Evolutionary conservation across 2,888 invertebrate genomes (phyloP).

Genomic region (Carpatolechia fugitivella): DNA sequence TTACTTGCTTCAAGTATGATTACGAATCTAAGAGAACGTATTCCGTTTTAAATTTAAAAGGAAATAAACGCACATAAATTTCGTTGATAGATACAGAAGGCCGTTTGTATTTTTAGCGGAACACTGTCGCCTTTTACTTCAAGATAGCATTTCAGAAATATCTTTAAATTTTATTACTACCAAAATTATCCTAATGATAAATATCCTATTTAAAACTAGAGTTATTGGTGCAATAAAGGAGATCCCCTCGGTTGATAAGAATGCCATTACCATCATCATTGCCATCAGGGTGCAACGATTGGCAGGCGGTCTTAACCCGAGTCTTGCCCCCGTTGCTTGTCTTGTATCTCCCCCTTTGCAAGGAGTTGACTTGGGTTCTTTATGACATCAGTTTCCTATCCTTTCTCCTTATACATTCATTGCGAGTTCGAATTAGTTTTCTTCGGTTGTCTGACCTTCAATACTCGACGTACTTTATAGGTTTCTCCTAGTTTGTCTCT

Average conservation of each 20-base stretch:
- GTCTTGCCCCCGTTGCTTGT: background rate
- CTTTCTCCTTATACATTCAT: background rate
- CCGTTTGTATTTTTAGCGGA: too few relatives aligned
- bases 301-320: background rate
- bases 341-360: background rate
- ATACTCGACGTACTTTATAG: background rate
- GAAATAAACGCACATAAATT: too few relatives aligned
- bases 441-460: slow-evolving; percentile 13
- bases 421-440: slow-evolving; percentile 15
- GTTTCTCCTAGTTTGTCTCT: background rate
- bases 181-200: background rate
- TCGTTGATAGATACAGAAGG: too few relatives aligned
- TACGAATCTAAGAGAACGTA: too few relatives aligned
- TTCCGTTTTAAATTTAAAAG: too few relatives aligned
- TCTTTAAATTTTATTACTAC: too few relatives aligned
- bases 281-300: background rate
- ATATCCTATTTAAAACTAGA: too few relatives aligned
- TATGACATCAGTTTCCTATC: slow-evolving; percentile 11
- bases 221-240: background rate
- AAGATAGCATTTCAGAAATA: too few relatives aligned
- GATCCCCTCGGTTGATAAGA: background rate
- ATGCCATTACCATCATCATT: slow-evolving; percentile 5
- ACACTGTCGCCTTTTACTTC: too few relatives aligned
- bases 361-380: slow-evolving; percentile 7
- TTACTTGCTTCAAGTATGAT: too few relatives aligned